These are phyloP conservation scores for Pandemis heparana DNA, from an alignment of 2,888 invertebrate species.

Conservation along the genomic window DNA sequence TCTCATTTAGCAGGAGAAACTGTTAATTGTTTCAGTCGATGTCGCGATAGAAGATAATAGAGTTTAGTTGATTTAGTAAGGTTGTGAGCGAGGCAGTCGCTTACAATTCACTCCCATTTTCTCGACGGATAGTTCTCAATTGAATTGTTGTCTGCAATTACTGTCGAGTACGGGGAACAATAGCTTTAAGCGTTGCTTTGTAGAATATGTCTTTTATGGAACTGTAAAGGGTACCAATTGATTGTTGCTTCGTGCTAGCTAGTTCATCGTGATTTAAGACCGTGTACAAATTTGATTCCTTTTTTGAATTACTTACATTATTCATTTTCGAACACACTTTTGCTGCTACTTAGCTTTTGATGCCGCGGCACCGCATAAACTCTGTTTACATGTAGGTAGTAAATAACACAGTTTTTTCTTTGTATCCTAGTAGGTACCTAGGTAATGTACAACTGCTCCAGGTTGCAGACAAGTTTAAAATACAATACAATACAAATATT, in stretches of 20 bases:
- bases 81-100: conserved; percentile 51
- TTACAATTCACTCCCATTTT: conserved; percentile 51
- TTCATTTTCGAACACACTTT: too few relatives aligned
- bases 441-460: too few relatives aligned
- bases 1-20: conserved; percentile 49
- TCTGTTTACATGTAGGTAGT: too few relatives aligned
- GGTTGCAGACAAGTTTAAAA: too few relatives aligned
- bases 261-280: background rate
- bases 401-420: too few relatives aligned
- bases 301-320: too few relatives aligned
- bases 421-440: too few relatives aligned
- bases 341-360: too few relatives aligned
- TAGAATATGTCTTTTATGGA: background rate
- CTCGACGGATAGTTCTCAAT: conserved; percentile 48
- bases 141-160: conserved; percentile 44
- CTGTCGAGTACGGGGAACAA: conserved; percentile 24
- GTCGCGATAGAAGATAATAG: conserved; percentile 46
- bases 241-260: background rate
- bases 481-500: too few relatives aligned
- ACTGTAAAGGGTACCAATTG: background rate
- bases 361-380: too few relatives aligned
- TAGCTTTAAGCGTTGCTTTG: conserved; percentile 12
- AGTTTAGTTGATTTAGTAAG: conserved; percentile 53
- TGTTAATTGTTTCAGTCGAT: conserved; percentile 55
- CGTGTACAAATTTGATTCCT: too few relatives aligned